Evolutionary conservation across 1,140 invertebrate genomes (phyloP), one percentile per base, ranked within the genome.

Genomic region (Drosophila jambulina): DNA sequence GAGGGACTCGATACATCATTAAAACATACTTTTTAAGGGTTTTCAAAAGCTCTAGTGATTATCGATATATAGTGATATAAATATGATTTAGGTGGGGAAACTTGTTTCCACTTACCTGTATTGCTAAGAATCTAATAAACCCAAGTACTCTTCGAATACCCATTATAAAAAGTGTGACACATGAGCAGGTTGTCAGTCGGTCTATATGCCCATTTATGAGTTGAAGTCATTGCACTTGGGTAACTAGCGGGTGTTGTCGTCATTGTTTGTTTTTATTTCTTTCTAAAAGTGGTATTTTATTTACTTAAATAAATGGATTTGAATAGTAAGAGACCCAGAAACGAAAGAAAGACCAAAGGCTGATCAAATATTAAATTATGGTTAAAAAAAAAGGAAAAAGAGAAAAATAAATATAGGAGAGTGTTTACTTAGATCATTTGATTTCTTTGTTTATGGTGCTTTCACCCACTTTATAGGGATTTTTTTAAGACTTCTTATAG

Each of bases 181-280:
- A 75, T 46, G 59, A 80, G 70, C 83, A 86, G 80, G 83, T 88
- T 85, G n/a, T 25, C n/a, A 46, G 6, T 46, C 45, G 61, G 38
- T 68, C 70, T 78, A 68, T 49, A 72, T 72, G 69, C 46, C 74
- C 63, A 78, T 56, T 54, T 77, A 61, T 56, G 46, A 46, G 61
- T n/a, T 13, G 42, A 15, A 75, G 70, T 75, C 70, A 60, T 74
- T 58, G 46, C 56, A 72, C 71, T 58, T 70, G 48, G 23, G 29
- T 25, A 53, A 36, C 29, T 27, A 15, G 29, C 53, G 42, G 27
- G 42, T 43, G 36, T 23, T 32, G 42, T n/a, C 17, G 60, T 61
- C 15, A 21, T 40, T 40, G n/a, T 43, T 59, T 38, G 6, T 27
- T 51, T 34, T 36, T 34, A 38, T 36, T 21, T 12, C 32, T 45